Conservation (phyloP, 2,797 vertebrate genomes). For the Betta splendens region DNA sequence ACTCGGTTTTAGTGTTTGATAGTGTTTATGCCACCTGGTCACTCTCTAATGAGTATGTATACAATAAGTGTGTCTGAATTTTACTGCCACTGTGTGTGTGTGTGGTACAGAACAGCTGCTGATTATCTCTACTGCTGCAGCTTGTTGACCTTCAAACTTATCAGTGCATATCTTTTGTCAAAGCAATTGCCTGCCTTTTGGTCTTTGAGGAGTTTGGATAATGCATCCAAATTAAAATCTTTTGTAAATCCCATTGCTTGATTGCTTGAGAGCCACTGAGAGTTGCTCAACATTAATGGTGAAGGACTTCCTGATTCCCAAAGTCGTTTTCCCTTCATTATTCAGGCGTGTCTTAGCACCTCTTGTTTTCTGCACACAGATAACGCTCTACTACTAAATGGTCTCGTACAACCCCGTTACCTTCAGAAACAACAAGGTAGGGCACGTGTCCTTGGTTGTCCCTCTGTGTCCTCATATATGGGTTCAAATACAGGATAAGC, state of each 20-base stretch:
- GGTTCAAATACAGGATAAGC: slow-evolving; percentile 8
- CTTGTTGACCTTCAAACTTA: slow-evolving; percentile 83
- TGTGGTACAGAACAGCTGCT: slow-evolving; percentile 50
- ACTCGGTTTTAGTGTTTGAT: slow-evolving; percentile 51
- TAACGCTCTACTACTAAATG: slow-evolving; percentile 58
- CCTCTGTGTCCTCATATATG: slow-evolving; percentile 5
- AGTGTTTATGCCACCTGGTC: slow-evolving; percentile 61
- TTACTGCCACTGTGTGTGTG: slow-evolving; percentile 32
- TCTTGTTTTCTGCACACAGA: slow-evolving; percentile 66
- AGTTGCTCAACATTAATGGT: slow-evolving; percentile 77
- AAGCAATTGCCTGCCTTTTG: slow-evolving; percentile 69
- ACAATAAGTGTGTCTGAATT: slow-evolving; percentile 39
- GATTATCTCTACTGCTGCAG: slow-evolving; percentile 72
- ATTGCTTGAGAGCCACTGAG: slow-evolving; percentile 81
- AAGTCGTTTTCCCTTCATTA: slow-evolving; percentile 78
- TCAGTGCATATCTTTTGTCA: slow-evolving; percentile 76
- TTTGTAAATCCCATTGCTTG: slow-evolving; percentile 80
- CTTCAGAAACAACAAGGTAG: slow-evolving; percentile 33
- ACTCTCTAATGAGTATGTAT: slow-evolving; percentile 39
- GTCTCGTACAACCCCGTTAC: slow-evolving; percentile 30
- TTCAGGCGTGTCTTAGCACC: slow-evolving; percentile 70
- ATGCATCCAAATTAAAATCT: slow-evolving; percentile 83
- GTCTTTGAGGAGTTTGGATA: slow-evolving; percentile 78
- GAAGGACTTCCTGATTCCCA: slow-evolving; percentile 80
- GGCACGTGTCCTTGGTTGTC: slow-evolving; percentile 6